Evolutionary conservation across 2,888 invertebrate species (phyloP), one percentile per base, ranked within the genome.

Genomic region (Macaria notata): DNA sequence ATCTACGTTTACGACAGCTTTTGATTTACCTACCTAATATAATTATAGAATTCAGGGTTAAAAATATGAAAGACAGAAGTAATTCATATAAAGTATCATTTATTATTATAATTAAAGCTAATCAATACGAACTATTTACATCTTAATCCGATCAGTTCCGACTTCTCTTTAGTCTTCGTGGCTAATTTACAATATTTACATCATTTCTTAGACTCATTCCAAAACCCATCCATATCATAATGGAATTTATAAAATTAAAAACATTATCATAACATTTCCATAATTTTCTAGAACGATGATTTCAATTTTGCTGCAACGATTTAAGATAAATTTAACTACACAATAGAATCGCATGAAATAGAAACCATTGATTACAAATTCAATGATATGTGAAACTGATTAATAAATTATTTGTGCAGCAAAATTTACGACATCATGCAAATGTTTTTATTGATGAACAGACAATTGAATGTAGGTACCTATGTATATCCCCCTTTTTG

Each of bases 71-170:
- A 68, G 30, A 45, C 62, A 51, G 42, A 61, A 41, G 47, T 59
- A 52, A 61, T 70, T 42, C 63, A 72, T 71, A 72, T 72, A 73
- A 70, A 66, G 75, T 74, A 76, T 74, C 71, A 56, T 81, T 76
- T 77, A 80, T 71, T 75, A 72, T 69, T 56, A 64, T 76, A 80
- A 64, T 76, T 80, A 83, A 83, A 79, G 76, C 79, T 82, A 78
- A 66, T 76, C 66, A 76, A 75, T 80, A 56, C 73, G 70, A 71
- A 72, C 70, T 84, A 88, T 84, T 76, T 86, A 88, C 83, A 88
- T 55, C 86, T 87, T 87, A 89, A 76, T 72, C 74, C 86, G 84
- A 89, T 91, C 90, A 91, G 90, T 91, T 88, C 90, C 84, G 83
- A 86, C 84, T 81, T 73, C 72, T 63, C 77, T 77, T 70, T 72